These are phyloP conservation scores for Harlomillsia oculata DNA, from an alignment of 1,140 invertebrate genomes.

Conservation along the genomic window DNA sequence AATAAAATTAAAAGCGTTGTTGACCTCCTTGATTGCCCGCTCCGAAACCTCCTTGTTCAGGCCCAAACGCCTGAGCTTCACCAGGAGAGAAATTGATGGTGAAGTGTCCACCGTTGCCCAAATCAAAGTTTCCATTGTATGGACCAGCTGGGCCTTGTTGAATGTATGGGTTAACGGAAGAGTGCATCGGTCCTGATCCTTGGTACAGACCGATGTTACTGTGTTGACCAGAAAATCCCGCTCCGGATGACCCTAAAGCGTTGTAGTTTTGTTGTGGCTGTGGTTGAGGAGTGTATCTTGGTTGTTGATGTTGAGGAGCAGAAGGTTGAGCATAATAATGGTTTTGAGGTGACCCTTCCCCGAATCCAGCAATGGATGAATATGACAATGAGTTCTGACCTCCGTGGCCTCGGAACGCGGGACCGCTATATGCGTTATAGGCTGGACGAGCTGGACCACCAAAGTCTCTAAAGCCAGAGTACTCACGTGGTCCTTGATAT, in stretches of 20 bases:
- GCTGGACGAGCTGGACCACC: too few relatives aligned
- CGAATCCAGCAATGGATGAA: slow-evolving; percentile 3
- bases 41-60: slow-evolving; percentile 13
- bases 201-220: too few relatives aligned
- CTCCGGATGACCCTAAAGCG: too few relatives aligned
- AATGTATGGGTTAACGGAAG: slow-evolving; percentile 24
- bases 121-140: slow-evolving; percentile 30
- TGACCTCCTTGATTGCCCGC: too few relatives aligned
- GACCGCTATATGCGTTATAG: too few relatives aligned
- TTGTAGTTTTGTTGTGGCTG: background rate
- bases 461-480: too few relatives aligned
- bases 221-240: too few relatives aligned
- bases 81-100: slow-evolving; percentile 33
- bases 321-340: background rate
- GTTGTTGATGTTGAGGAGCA: background rate
- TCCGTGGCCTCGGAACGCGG: too few relatives aligned
- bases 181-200: slow-evolving; percentile 9
- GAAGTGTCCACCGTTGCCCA: slow-evolving; percentile 34
- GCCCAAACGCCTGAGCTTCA: slow-evolving; percentile 12
- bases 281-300: background rate
- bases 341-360: background rate
- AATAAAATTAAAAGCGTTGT: too few relatives aligned
- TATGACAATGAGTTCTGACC: too few relatives aligned
- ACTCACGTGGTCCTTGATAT: too few relatives aligned
- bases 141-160: slow-evolving; percentile 24